Conservation (phyloP, 1,140 invertebrate species). For the Maconellicoccus hirsutus region DNA sequence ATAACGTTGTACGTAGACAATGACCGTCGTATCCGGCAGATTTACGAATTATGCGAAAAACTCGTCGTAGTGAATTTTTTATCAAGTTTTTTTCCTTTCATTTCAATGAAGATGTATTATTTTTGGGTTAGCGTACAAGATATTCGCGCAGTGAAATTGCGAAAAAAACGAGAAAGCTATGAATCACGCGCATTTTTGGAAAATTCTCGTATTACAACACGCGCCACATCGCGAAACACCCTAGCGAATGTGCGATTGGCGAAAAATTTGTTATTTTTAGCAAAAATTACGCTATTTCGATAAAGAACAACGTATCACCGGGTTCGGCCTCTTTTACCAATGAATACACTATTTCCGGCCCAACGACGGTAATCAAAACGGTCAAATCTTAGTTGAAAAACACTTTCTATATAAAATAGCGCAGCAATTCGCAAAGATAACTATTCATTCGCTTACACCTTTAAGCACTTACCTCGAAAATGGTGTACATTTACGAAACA, state of each 20-base stretch:
- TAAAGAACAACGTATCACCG: not conserved
- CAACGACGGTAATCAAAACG: not conserved
- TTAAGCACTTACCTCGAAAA: slow-evolving; percentile 12
- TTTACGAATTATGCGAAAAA: no score
- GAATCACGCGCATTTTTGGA: no score
- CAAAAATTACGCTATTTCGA: not conserved
- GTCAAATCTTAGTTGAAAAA: not conserved
- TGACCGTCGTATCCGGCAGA: no score
- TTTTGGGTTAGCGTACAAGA: no score
- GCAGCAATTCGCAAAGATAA: not conserved
- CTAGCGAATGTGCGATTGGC: not conserved
- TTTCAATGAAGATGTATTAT: no score
- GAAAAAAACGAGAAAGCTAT: no score
- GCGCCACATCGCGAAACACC: no score
- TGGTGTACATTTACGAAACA: slow-evolving; percentile 15
- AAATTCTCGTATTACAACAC: no score
- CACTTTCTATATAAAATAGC: not conserved
- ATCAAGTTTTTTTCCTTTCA: no score
- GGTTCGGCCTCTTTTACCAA: not conserved
- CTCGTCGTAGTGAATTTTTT: no score
- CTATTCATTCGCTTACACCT: slow-evolving; percentile 16
- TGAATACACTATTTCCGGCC: not conserved
- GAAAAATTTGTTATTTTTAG: not conserved
- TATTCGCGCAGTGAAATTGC: no score
- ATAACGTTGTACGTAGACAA: no score